A percentile compares a stretch with the other conserved stretches of the same genome.
Conservation (phyloP, 2,113 vertebrate genomes). For the Leucosticte australis region DNA sequence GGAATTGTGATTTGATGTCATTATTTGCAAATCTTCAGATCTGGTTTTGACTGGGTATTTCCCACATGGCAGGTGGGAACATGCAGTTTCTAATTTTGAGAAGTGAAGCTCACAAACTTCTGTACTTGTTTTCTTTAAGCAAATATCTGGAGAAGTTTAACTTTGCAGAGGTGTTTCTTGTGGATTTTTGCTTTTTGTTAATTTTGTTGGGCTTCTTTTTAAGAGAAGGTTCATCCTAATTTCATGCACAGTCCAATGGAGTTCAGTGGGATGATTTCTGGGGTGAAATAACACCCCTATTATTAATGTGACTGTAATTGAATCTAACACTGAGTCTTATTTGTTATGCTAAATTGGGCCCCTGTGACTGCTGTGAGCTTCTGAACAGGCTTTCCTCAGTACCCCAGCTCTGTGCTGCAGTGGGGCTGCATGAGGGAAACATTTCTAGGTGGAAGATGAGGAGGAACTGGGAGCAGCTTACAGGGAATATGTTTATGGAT, state of each 20-base stretch:
- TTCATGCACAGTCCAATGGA: not conserved
- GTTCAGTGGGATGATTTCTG: not conserved
- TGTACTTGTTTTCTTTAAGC: constrained; percentile 4
- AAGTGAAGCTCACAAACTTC: not conserved
- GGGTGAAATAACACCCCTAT: not conserved
- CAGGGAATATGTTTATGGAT: not conserved
- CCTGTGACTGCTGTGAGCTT: not conserved
- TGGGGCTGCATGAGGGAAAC: not conserved
- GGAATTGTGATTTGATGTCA: constrained; percentile 33
- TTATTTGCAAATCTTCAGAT: constrained; percentile 32
- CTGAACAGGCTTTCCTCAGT: not conserved
- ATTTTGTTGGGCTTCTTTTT: not conserved
- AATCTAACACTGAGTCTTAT: not conserved
- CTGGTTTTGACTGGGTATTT: constrained; percentile 9
- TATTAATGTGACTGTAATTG: not conserved
- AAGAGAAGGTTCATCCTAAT: not conserved
- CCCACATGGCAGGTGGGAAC: not conserved
- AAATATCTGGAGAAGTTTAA: not conserved
- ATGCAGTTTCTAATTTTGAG: not conserved
- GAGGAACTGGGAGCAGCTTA: not conserved
- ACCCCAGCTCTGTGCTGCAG: not conserved
- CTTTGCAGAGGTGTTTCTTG: not conserved
- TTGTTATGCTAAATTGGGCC: not conserved
- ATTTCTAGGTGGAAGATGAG: not conserved
- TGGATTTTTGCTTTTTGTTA: not conserved